Evolutionary conservation across 2,888 invertebrate species (phyloP).

Genomic region (Podotricha telesiphe): DNA sequence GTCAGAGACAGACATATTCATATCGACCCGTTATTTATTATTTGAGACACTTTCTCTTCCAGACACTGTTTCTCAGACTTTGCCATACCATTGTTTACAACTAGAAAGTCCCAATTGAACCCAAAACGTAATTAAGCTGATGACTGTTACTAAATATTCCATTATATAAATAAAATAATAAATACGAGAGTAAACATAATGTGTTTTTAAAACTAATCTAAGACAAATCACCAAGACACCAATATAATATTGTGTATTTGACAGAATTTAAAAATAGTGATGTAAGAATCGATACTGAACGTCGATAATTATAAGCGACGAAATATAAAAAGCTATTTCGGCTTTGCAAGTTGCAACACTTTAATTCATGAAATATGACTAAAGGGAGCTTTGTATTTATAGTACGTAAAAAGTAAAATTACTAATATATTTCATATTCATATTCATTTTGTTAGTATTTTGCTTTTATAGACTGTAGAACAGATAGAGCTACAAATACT

Average conservation of each 20-base stretch:
- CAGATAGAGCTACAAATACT: too few species aligned
- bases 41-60: slow-evolving; percentile 79
- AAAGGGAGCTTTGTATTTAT: too few species aligned
- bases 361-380: neutral
- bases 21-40: slow-evolving; percentile 82
- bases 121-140: slow-evolving; percentile 38
- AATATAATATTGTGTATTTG: slow-evolving; percentile 27
- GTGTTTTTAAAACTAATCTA: slow-evolving; percentile 19
- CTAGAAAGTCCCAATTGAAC: slow-evolving; percentile 28
- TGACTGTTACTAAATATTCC: slow-evolving; percentile 36
- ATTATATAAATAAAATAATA: slow-evolving; percentile 27
- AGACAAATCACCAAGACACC: slow-evolving; percentile 18
- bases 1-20: slow-evolving; percentile 82
- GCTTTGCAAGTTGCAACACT: slow-evolving; percentile 9
- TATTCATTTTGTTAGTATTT: too few species aligned
- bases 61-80: slow-evolving; percentile 56
- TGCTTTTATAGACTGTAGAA: too few species aligned
- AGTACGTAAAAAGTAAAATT: too few species aligned
- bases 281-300: slow-evolving; percentile 27
- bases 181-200: slow-evolving; percentile 26
- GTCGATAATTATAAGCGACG: neutral
- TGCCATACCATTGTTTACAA: slow-evolving; percentile 61
- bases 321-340: neutral
- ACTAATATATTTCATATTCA: too few species aligned
- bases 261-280: slow-evolving; percentile 30